Percentiles rank a stretch among this genome's conserved stretches.
These are phyloP conservation scores for Ectemnius cavifrons DNA, from an alignment of 2,888 invertebrate species.

Conservation along the genomic window DNA sequence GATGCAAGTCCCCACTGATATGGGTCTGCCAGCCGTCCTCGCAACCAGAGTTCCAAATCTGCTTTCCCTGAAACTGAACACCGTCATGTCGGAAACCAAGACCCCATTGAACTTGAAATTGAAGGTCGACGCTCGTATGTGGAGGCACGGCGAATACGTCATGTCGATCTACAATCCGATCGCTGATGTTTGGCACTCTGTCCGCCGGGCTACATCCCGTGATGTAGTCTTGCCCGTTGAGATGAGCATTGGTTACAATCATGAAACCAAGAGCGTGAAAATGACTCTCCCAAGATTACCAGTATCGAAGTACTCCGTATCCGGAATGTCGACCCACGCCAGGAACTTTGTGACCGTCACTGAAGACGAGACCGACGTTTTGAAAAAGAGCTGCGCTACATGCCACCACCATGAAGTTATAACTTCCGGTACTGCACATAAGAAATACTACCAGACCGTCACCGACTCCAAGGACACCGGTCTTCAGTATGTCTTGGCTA, in stretches of 20 bases:
- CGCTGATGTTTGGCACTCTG: slow-evolving; percentile 76
- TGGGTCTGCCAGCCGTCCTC: slow-evolving; percentile 75
- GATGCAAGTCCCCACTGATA: slow-evolving; percentile 73
- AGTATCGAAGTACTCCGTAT: slow-evolving; percentile 57
- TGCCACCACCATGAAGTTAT: slow-evolving; percentile 69
- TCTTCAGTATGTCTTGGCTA: slow-evolving; percentile 50
- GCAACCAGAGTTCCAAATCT: slow-evolving; percentile 69
- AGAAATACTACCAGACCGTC: slow-evolving; percentile 41
- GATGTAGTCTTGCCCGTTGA: slow-evolving; percentile 71
- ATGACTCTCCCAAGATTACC: slow-evolving; percentile 67
- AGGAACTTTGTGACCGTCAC: slow-evolving; percentile 71
- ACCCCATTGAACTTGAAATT: slow-evolving; percentile 57
- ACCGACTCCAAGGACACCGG: slow-evolving; percentile 66
- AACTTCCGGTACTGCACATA: slow-evolving; percentile 63
- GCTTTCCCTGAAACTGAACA: slow-evolving; percentile 61
- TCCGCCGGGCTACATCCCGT: slow-evolving; percentile 65
- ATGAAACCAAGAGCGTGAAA: slow-evolving; percentile 66
- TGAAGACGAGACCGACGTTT: slow-evolving; percentile 63
- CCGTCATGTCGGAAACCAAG: slow-evolving; percentile 27
- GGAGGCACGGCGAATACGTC: slow-evolving; percentile 71
- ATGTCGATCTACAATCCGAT: slow-evolving; percentile 78
- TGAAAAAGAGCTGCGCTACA: slow-evolving; percentile 69
- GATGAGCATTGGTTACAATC: slow-evolving; percentile 64
- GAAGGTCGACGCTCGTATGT: slow-evolving; percentile 66
- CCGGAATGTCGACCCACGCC: slow-evolving; percentile 69